Percentiles rank a stretch among this genome's conserved stretches.
phyloP scores from a whole-genome alignment of 2,888 invertebrate species.

The Calameuta filiformis region DNA sequence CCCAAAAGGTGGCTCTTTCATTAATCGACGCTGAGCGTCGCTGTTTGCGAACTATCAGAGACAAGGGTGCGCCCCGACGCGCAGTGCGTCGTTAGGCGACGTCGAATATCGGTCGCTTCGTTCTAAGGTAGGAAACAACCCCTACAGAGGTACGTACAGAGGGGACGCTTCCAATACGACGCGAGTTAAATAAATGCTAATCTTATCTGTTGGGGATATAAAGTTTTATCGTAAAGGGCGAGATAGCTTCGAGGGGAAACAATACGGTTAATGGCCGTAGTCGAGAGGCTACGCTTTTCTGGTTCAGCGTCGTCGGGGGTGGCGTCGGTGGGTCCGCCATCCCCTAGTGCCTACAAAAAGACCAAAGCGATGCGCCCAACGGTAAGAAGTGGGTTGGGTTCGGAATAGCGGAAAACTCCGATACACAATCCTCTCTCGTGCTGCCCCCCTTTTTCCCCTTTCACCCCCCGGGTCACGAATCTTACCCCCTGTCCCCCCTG shows the following conservation, averaged over 20 bases:
- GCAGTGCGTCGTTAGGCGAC: not conserved
- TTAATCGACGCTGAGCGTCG: not conserved
- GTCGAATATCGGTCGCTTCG: not conserved
- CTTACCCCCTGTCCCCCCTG: not conserved
- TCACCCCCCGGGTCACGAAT: conserved; percentile 18
- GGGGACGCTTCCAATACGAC: not conserved
- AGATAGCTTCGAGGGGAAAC: conserved; percentile 40
- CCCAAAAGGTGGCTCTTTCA: not conserved
- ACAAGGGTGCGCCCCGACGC: not conserved
- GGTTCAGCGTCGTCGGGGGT: conserved; percentile 11
- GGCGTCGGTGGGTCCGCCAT: not conserved
- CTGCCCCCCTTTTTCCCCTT: conserved; percentile 27
- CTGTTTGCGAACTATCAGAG: not conserved
- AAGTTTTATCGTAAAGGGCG: conserved; percentile 36
- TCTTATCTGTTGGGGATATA: conserved; percentile 35
- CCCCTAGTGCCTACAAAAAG: conserved; percentile 32
- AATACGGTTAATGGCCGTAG: conserved; percentile 47
- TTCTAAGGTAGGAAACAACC: not conserved
- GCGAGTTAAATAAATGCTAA: conserved; percentile 36
- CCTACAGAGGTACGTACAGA: not conserved
- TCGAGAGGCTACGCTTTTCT: conserved; percentile 20
- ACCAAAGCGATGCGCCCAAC: conserved; percentile 24
- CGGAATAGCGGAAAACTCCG: conserved; percentile 42
- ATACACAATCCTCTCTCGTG: conserved; percentile 29
- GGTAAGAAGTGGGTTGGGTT: conserved; percentile 23